Percentiles rank a stretch among this genome's conserved stretches.
Evolutionary conservation across 2,113 vertebrate genomes (phyloP).

Genomic region (Cephalopholis sonnerati): DNA sequence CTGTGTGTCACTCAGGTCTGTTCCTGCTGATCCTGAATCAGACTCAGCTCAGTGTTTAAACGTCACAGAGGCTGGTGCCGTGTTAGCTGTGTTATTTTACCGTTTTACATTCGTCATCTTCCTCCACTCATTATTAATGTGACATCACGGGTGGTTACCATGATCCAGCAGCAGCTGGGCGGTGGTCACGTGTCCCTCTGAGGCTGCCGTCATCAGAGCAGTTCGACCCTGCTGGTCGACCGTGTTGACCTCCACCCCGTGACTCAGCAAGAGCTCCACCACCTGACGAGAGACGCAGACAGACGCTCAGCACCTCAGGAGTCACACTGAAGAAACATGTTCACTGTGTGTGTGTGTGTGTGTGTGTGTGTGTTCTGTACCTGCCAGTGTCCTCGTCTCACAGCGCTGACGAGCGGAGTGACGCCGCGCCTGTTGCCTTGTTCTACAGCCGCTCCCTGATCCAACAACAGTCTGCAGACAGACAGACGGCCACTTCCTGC

Average conservation of each 20-base stretch:
- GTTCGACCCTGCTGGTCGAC: conserved; percentile 95
- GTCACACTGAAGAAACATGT: too few relatives aligned
- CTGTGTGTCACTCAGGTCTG: too few relatives aligned
- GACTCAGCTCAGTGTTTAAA: too few relatives aligned
- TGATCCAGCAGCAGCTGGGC: conserved; percentile 94
- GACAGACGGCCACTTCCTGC: conserved; percentile 92
- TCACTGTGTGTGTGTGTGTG: not conserved
- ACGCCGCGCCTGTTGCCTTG: conserved; percentile 92
- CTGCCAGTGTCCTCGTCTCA: conserved; percentile 95
- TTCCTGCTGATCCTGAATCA: too few relatives aligned
- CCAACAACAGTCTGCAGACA: conserved; percentile 92
- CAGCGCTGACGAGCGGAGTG: conserved; percentile 92
- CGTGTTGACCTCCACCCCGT: conserved; percentile 94
- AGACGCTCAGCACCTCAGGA: too few relatives aligned
- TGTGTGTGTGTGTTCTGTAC: conserved; percentile 69
- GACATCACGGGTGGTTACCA: conserved; percentile 80
- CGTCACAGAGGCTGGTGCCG: too few relatives aligned
- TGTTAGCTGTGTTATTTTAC: too few relatives aligned
- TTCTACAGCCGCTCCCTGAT: conserved; percentile 91
- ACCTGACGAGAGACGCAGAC: conserved; percentile 83
- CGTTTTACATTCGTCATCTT: too few relatives aligned
- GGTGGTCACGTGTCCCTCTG: conserved; percentile 92
- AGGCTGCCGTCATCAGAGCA: conserved; percentile 95
- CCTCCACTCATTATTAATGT: too few relatives aligned
- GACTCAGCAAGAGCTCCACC: conserved; percentile 91